Evolutionary conservation across 1,140 invertebrate genomes (phyloP), one percentile per base, ranked within the genome.

Genomic region (Probaryconus sp.): DNA sequence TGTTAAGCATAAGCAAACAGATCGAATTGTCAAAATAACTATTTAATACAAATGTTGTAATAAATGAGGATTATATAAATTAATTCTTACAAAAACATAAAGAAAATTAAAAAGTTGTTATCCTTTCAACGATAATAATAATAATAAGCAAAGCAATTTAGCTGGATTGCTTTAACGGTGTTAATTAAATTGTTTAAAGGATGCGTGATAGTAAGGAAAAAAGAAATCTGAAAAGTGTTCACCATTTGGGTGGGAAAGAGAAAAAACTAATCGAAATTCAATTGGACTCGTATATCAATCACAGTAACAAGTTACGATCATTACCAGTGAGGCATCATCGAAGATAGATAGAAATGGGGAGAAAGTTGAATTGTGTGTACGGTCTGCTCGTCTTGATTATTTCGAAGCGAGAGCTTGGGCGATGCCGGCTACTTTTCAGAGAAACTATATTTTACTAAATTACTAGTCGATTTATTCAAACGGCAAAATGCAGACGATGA

Each of bases 271-370:
- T 69, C 47, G 63, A 33, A 40, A 60, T 69, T 45, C 53, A 60
- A 60, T 45, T 37, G 47, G 53, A 61, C 50, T 56, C 30, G 47
- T 70, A 55, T 31, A 70, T 61, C 56, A 70, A 70, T 47, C 67
- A 55, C 30, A 56, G 53, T 63, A 70, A 70, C 48, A 14, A 63
- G 38, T 53, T 47, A 48, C 42, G 47, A 69, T 60, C 48, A 53
- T 69, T 60, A 69, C 51, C 45, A 53, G 47, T 70, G 56, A 70
- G 45, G 67, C 56, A 55, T 70, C 67, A 70, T 70, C 67, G 56
- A 63, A 40, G 56, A 69, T 63, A 63, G 56, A 70, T 63, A 63
- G 56, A 70, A 70, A 70, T 70, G 48, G 33, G 30, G 67, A 70
- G 67, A 70, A 70, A 70, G 67, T 70, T 13, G 48, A 35, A 47